Evolutionary conservation across 2,113 vertebrate genomes (phyloP).

Genomic region (Eclectus roratus): DNA sequence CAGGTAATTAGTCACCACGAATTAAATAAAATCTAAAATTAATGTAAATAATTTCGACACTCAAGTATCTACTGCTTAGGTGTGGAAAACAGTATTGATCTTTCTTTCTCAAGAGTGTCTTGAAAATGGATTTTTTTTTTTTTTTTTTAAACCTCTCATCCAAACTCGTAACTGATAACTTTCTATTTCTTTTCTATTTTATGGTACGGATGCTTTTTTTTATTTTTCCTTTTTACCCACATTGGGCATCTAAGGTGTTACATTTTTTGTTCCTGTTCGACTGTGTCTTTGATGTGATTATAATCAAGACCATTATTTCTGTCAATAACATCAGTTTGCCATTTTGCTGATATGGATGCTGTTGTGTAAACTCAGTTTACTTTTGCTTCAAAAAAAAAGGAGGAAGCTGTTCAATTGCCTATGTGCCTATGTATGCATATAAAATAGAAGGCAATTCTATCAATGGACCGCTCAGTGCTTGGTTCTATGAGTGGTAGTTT

Average conservation of each 20-base stretch:
- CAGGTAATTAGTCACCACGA: neutral
- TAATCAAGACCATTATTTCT: neutral
- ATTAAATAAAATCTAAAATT: neutral
- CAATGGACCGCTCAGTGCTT: neutral
- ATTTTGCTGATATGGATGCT: neutral
- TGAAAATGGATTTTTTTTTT: neutral
- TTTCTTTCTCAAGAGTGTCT: neutral
- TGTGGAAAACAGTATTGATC: neutral
- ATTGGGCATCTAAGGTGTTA: neutral
- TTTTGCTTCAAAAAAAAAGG: neutral
- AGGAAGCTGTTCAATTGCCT: neutral
- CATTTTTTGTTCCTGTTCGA: neutral
- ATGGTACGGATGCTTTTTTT: fast-evolving
- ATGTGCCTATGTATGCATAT: neutral
- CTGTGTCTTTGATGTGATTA: neutral
- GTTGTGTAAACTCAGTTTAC: neutral
- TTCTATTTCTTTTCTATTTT: neutral
- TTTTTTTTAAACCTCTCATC: neutral
- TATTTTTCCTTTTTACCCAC: neutral
- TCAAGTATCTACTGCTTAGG: neutral
- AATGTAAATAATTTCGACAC: neutral
- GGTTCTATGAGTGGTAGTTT: neutral
- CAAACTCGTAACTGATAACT: neutral
- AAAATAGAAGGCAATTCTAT: neutral
- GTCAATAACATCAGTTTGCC: neutral